Base-by-base conservation (phyloP, 2,797 vertebrate species). In the Hydrocynus forskahlii region DNA sequence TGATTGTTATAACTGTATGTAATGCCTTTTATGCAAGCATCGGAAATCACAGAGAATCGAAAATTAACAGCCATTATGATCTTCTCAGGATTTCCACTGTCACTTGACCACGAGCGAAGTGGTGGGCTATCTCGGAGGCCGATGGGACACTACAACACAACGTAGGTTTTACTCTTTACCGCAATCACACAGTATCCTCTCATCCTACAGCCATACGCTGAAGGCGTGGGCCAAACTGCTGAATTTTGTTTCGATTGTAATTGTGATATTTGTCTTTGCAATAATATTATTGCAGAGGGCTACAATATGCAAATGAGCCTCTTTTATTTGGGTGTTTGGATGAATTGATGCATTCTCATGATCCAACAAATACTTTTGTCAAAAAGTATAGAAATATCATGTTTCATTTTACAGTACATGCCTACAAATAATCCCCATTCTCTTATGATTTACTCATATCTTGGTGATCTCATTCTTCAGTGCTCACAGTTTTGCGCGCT, bases 81-180 rank as follows among this genome's bases (percentile, higher is more conserved):
- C 35, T 48, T 13, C 12, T 52, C 63, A 99, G 97, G 97, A 99
- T 89, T 99, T 99, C 90, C 97, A 99, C 91, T 97, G 97, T 89
- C 97, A 99, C 92, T 86, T 99, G 92, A 99, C 97, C 0, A 94
- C 94, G 73, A 99, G 97, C 0, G 97, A 99, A 89, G 97, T 99
- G 62, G 97, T 98, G 82, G 97, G 97, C 1, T 99, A 98, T 89
- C 95, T 99, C 13, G 97, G 97, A 0, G 97, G 97, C 68, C 94
- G 96, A 48, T 99, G 97, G 97, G 97, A 98, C 87, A 97, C 96
- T 21, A 99, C 95, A 85, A 97, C 95, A 7, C 97, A 99, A 85
- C 0, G 97, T 98, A 93, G 91, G 96, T 89, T 75, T 19, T 43
- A 68, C 29, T 2, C 43, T 43, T 7, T 29, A 6, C 43, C 6